phyloP scores from a whole-genome alignment of 2,797 vertebrate species.

The Gadopsis bispinosus region DNA sequence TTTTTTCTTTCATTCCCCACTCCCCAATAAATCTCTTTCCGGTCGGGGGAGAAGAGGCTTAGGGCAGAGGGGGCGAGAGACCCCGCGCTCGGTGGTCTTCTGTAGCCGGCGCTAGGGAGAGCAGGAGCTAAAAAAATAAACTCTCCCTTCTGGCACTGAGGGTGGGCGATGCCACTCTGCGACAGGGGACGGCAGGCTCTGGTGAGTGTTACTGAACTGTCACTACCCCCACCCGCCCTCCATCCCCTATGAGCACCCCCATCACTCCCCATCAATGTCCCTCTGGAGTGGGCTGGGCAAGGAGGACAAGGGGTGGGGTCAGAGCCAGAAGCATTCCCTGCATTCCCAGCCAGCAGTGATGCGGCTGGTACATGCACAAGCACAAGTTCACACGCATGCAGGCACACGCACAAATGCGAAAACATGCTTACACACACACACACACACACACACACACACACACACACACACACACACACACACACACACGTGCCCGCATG shows the following conservation, averaged over 20 bases:
- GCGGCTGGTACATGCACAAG: slow-evolving; percentile 61
- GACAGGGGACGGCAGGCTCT: slow-evolving; percentile 88
- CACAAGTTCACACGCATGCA: slow-evolving; percentile 36
- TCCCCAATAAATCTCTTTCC: slow-evolving; percentile 80
- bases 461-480: slow-evolving; percentile 19
- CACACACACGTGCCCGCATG: too few species aligned
- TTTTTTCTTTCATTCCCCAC: slow-evolving; percentile 64
- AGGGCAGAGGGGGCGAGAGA: slow-evolving; percentile 62
- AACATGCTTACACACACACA: slow-evolving; percentile 12
- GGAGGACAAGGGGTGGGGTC: slow-evolving; percentile 64
- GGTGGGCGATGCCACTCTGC: slow-evolving; percentile 95
- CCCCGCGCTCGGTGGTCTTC: slow-evolving; percentile 92
- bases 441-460: slow-evolving; percentile 8
- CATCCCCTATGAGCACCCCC: slow-evolving; percentile 57
- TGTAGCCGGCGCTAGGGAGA: slow-evolving; percentile 84
- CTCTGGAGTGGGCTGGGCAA: slow-evolving; percentile 66
- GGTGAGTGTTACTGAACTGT: slow-evolving; percentile 95
- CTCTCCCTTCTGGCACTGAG: slow-evolving; percentile 92
- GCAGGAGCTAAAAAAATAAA: slow-evolving; percentile 96
- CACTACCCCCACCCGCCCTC: slow-evolving; percentile 75
- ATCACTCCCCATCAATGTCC: slow-evolving; percentile 70
- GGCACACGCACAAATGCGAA: not conserved
- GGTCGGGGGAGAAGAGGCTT: slow-evolving; percentile 69
- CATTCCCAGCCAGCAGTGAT: slow-evolving; percentile 81
- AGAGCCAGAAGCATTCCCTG: slow-evolving; percentile 85